phyloP scores from a whole-genome alignment of 1,140 invertebrate species.

The Latrodectus geometricus region DNA sequence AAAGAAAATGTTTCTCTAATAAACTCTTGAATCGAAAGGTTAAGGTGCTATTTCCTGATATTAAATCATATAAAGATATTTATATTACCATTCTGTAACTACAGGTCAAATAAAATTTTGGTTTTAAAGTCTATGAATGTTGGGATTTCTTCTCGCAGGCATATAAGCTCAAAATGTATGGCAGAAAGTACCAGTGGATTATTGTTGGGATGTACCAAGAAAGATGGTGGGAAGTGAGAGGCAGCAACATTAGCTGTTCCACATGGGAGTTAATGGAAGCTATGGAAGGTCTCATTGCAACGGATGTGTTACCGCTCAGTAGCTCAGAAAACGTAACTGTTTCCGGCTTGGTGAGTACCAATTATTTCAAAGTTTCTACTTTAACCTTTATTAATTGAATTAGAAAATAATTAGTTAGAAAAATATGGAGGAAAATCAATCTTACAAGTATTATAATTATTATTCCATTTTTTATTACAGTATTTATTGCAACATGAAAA shows the following conservation, averaged over 20 bases:
- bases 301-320: slow-evolving; percentile 82
- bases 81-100: slow-evolving; percentile 10
- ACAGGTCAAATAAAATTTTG: too few relatives aligned
- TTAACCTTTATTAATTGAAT: too few relatives aligned
- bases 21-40: too few relatives aligned
- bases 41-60: too few relatives aligned
- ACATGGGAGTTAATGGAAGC: slow-evolving; percentile 81
- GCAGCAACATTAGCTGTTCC: slow-evolving; percentile 76
- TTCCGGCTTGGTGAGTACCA: slow-evolving; percentile 88
- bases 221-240: slow-evolving; percentile 79
- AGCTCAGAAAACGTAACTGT: slow-evolving; percentile 84
- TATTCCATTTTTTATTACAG: too few relatives aligned
- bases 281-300: slow-evolving; percentile 90
- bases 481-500: too few relatives aligned
- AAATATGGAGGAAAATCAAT: too few relatives aligned
- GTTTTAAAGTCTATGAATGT: too few relatives aligned
- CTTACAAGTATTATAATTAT: too few relatives aligned
- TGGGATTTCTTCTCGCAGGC: slow-evolving; percentile 69
- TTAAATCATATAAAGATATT: not conserved
- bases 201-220: slow-evolving; percentile 86
- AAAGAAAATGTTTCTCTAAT: too few relatives aligned
- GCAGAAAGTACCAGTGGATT: slow-evolving; percentile 95
- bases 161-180: slow-evolving; percentile 78
- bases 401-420: too few relatives aligned
- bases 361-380: too few relatives aligned